phyloP scores from a whole-genome alignment of 2,888 invertebrate genomes.

The Coenonympha arcania region DNA sequence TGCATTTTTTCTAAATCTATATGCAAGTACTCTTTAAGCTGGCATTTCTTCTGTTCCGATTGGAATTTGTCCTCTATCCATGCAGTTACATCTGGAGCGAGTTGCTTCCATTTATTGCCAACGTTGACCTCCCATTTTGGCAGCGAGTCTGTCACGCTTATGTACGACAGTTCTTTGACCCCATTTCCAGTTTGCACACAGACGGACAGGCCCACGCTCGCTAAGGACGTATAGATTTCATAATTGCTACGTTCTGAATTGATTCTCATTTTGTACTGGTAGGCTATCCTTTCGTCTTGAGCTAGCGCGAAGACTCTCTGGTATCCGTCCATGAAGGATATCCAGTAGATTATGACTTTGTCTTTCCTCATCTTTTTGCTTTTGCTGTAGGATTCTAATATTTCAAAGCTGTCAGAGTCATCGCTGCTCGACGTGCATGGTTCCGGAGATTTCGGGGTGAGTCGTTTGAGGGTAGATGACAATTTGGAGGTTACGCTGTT shows the following conservation, averaged over 20 bases:
- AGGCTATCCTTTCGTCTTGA: constrained; percentile 81
- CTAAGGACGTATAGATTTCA: constrained; percentile 80
- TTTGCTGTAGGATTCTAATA: constrained; percentile 63
- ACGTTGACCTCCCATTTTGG: constrained; percentile 88
- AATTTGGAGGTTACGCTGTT: constrained; percentile 71
- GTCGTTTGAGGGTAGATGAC: constrained; percentile 69
- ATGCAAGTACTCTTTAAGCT: constrained; percentile 84
- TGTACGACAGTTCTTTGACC: constrained; percentile 79
- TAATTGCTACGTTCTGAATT: constrained; percentile 80
- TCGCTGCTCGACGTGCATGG: constrained; percentile 76
- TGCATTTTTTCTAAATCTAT: constrained; percentile 89
- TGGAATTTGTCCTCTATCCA: constrained; percentile 88
- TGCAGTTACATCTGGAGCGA: constrained; percentile 82
- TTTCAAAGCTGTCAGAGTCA: constrained; percentile 66
- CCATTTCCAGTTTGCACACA: constrained; percentile 59
- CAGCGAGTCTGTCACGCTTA: constrained; percentile 78
- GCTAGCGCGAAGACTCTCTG: constrained; percentile 84
- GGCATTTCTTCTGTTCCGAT: constrained; percentile 79
- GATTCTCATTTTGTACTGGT: constrained; percentile 72
- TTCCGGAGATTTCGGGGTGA: constrained; percentile 69
- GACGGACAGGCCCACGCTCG: constrained; percentile 78
- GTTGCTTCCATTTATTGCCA: constrained; percentile 84
- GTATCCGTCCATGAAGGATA: constrained; percentile 82
- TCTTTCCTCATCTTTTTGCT: constrained; percentile 80
- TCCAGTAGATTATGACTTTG: constrained; percentile 85